phyloP scores from a whole-genome alignment of 2,797 vertebrate genomes.

The Chelon labrosus region DNA sequence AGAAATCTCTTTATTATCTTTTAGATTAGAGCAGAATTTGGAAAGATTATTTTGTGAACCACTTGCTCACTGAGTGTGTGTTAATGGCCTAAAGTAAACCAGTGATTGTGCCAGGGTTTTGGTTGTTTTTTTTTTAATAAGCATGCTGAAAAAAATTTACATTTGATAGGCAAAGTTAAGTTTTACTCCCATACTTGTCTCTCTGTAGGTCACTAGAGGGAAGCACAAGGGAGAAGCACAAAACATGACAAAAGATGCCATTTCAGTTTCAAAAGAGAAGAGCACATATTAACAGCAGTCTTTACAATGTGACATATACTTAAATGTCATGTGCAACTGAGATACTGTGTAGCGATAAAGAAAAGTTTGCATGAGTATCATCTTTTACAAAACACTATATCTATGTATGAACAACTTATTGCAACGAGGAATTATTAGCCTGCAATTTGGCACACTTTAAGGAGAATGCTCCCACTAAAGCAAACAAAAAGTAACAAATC shows the following conservation, averaged over 20 bases:
- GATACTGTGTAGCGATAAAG: slow-evolving; percentile 13
- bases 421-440: slow-evolving; percentile 14
- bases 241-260: slow-evolving; percentile 89
- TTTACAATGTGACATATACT: slow-evolving; percentile 33
- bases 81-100: slow-evolving; percentile 94
- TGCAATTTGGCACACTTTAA: slow-evolving; percentile 30
- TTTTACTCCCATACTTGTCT: slow-evolving; percentile 99
- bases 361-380: background rate
- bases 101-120: slow-evolving; percentile 90
- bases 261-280: slow-evolving; percentile 82
- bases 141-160: slow-evolving; percentile 99
- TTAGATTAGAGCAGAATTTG: slow-evolving; percentile 62
- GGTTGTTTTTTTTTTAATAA: slow-evolving; percentile 84
- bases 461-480: slow-evolving; percentile 38
- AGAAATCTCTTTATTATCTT: slow-evolving; percentile 22
- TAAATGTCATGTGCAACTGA: slow-evolving; percentile 38
- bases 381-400: slow-evolving; percentile 8
- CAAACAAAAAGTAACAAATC: slow-evolving; percentile 48
- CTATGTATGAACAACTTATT: slow-evolving; percentile 16
- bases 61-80: slow-evolving; percentile 96
- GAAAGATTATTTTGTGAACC: slow-evolving; percentile 90
- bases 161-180: slow-evolving; percentile 99
- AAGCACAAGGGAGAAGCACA: slow-evolving; percentile 94
- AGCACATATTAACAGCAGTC: slow-evolving; percentile 57
- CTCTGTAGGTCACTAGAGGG: slow-evolving; percentile 99